Conservation (phyloP, 2,888 invertebrate genomes). For the Pyrocoelia pectoralis region DNA sequence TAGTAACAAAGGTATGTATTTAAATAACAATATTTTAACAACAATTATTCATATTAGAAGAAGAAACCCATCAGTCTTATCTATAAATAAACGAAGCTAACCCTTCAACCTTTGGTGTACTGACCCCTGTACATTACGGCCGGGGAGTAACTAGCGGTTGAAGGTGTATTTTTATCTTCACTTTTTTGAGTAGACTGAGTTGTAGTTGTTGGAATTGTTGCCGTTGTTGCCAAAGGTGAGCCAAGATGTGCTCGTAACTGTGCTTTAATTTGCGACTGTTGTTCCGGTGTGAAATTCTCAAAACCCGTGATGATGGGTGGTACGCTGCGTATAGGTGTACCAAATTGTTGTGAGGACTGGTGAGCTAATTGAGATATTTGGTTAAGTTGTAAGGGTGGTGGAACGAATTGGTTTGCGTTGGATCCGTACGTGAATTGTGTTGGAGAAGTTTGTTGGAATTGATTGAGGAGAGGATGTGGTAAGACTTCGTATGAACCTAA, state of each 20-base stretch:
- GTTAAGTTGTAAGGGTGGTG: conserved; percentile 35
- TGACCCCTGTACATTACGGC: conserved; percentile 36
- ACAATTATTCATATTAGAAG: neutral
- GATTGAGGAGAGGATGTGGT: conserved; percentile 18
- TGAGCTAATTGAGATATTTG: conserved; percentile 49
- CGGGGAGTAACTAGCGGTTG: conserved; percentile 23
- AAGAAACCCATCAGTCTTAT: conserved; percentile 48
- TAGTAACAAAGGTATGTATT: no score
- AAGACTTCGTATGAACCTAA: conserved; percentile 35
- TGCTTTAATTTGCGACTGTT: conserved; percentile 57
- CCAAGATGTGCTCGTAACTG: conserved; percentile 54
- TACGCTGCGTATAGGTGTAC: conserved; percentile 38
- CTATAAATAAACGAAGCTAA: neutral
- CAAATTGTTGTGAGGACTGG: conserved; percentile 39
- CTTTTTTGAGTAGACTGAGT: conserved; percentile 15
- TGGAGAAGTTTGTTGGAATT: conserved; percentile 16
- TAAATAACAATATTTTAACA: neutral
- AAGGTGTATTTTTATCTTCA: conserved; percentile 21
- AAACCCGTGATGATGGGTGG: conserved; percentile 58
- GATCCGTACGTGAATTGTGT: conserved; percentile 13
- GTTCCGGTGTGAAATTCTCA: conserved; percentile 57
- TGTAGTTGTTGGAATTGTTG: conserved; percentile 14
- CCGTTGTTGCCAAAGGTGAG: conserved; percentile 14
- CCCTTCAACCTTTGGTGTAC: conserved; percentile 41
- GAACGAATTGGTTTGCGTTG: conserved; percentile 2